Evolutionary conservation across 2,797 vertebrate species (phyloP).

Genomic region (Buphagus erythrorhynchus): DNA sequence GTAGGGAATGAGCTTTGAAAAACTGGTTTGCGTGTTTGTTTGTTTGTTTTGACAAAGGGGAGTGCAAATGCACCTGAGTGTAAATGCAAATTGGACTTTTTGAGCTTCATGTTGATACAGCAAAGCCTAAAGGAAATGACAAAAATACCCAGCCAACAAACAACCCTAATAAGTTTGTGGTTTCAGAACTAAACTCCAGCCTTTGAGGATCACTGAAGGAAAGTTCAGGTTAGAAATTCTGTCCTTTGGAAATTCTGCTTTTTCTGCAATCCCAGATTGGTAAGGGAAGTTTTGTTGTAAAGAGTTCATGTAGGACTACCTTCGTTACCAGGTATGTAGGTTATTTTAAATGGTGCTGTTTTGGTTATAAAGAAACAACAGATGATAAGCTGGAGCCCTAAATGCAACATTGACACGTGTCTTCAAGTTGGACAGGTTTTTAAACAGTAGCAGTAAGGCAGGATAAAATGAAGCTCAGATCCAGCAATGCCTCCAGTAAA

Average conservation of each 20-base stretch:
- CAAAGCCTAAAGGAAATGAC: constrained; percentile 56
- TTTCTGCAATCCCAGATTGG: background rate
- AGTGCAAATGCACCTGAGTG: constrained; percentile 51
- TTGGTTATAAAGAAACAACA: background rate
- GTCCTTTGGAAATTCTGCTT: background rate
- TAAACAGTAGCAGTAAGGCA: constrained; percentile 37
- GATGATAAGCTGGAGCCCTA: background rate
- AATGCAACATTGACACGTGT: background rate
- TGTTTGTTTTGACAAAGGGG: constrained; percentile 52
- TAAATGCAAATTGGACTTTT: constrained; percentile 53
- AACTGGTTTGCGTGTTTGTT: constrained; percentile 63
- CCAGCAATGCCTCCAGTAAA: constrained; percentile 43
- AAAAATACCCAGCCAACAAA: constrained; percentile 32
- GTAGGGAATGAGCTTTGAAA: constrained; percentile 23
- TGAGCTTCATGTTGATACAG: constrained; percentile 60
- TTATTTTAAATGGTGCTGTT: background rate
- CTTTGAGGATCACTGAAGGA: constrained; percentile 9
- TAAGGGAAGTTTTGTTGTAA: background rate
- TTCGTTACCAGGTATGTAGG: background rate
- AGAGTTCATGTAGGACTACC: background rate
- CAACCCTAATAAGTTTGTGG: constrained; percentile 20
- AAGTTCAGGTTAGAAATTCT: background rate
- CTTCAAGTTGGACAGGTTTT: constrained; percentile 44
- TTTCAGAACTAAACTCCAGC: constrained; percentile 22
- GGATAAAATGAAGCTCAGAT: constrained; percentile 14